Base-by-base conservation (phyloP, 2,888 invertebrate species). In the Dyspetes luteomarginatus region DNA sequence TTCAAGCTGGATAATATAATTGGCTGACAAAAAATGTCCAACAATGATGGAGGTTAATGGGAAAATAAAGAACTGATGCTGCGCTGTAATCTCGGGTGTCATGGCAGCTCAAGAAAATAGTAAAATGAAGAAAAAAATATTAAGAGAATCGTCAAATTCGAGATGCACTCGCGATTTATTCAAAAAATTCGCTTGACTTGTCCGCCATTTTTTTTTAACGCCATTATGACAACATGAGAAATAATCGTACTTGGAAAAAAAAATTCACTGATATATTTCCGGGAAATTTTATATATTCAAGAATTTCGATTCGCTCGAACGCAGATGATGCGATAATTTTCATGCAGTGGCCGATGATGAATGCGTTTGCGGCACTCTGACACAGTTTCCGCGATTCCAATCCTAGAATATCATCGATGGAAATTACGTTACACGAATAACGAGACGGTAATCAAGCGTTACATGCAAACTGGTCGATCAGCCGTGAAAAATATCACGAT, bases 361-460 rank as follows among this genome's bases (percentile, higher is more conserved):
- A 36, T 41, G 52, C 45, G 26, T 7, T 64, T 26, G 28, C 56
- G 43, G 60, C 30, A 45, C 68, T 73, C 62, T 62, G 78, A 74
- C 78, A 73, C 73, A 62, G 73, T 73, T 73, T 73, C 62, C 78
- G 68, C 62, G 55, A 64, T 48, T n/a, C 24, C 17, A 48, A 28
- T 45, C 62, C 28, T 68, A 55, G 55, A 41, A 67, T 50, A 71
- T 56, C 55, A 73, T 48, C 56, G 41, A 78, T 62, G 52, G 43
- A 45, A 67, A 73, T 9, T 64, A 19, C 48, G 60, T 24, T 56
- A 43, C 69, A 41, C 30, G 62, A 71, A 71, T 56, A 76, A 69
- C 62, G 56, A 36, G 30, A 45, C n/a, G 19, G 30, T 15, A 15
- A 7, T 4, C 2, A n/a, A 28, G 17, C 36, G 26, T 26, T 60